Evolutionary conservation across 2,113 vertebrate species (phyloP).

Genomic region (Aspidoscelis tigris): DNA sequence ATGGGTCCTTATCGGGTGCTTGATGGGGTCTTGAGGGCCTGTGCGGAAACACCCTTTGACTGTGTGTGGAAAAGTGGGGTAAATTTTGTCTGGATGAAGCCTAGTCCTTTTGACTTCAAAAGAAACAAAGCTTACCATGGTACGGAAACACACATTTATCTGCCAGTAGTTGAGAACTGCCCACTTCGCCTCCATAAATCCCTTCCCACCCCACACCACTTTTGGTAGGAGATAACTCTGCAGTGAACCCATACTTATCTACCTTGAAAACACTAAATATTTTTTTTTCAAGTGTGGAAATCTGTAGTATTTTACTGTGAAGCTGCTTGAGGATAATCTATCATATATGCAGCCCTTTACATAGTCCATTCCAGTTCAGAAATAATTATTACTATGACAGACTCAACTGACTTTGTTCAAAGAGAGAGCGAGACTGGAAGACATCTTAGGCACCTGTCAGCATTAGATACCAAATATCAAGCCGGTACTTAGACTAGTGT

Average conservation of each 20-base stretch:
- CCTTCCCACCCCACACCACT: too few relatives aligned
- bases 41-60: too few relatives aligned
- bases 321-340: background rate
- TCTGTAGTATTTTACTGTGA: background rate
- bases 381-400: constrained; percentile 50
- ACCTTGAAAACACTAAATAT: background rate
- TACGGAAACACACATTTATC: too few relatives aligned
- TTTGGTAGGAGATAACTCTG: too few relatives aligned
- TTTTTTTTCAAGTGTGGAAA: background rate
- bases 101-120: background rate
- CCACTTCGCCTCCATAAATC: too few relatives aligned
- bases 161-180: background rate
- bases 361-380: constrained; percentile 52
- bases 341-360: constrained; percentile 38
- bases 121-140: background rate
- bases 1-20: too few relatives aligned
- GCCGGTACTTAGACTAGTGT: constrained; percentile 16
- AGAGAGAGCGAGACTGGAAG: constrained; percentile 6
- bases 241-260: background rate
- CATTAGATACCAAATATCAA: background rate
- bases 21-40: too few relatives aligned
- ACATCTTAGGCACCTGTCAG: constrained; percentile 37
- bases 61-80: too few relatives aligned
- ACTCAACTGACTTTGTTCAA: constrained; percentile 41
- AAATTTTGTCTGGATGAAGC: too few relatives aligned